These are phyloP conservation scores for Beaufortia kweichowensis DNA, from an alignment of 2,113 vertebrate species.

Conservation along the genomic window DNA sequence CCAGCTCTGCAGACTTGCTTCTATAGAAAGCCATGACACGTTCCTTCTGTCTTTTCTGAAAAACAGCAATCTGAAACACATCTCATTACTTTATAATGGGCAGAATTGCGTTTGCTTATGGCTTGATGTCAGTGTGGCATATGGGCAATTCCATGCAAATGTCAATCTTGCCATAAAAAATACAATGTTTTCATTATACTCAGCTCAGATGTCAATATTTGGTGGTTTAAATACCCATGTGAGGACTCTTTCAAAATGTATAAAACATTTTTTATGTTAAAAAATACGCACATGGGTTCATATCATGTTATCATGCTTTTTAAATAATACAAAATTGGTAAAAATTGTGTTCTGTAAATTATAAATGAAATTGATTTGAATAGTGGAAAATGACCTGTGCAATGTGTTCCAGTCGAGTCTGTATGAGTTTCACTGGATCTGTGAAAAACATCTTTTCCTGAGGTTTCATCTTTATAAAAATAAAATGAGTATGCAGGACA, in stretches of 20 bases:
- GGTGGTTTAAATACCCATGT: too few relatives aligned
- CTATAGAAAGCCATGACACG: constrained; percentile 75
- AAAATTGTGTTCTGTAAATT: too few relatives aligned
- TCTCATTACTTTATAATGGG: constrained; percentile 2
- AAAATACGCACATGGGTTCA: too few relatives aligned
- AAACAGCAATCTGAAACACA: constrained; percentile 75
- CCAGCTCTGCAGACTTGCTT: constrained; percentile 71
- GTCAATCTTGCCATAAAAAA: too few relatives aligned
- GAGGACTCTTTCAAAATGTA: too few relatives aligned
- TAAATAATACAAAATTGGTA: too few relatives aligned
- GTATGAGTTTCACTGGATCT: constrained; percentile 75
- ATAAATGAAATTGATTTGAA: too few relatives aligned
- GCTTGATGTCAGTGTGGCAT: background rate
- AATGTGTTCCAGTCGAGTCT: constrained; percentile 75
- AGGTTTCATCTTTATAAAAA: constrained; percentile 77
- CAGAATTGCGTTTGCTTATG: background rate
- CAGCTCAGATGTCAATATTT: too few relatives aligned
- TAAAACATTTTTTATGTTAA: too few relatives aligned
- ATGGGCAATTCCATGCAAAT: background rate
- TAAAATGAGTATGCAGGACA: constrained; percentile 2
- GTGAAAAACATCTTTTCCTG: constrained; percentile 83
- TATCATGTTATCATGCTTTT: too few relatives aligned
- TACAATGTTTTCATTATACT: too few relatives aligned
- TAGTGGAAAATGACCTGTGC: constrained; percentile 74
- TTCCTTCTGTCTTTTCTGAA: constrained; percentile 81